Evolutionary conservation across 2,888 invertebrate species (phyloP).

Genomic region (Agonopterix subpropinquella): DNA sequence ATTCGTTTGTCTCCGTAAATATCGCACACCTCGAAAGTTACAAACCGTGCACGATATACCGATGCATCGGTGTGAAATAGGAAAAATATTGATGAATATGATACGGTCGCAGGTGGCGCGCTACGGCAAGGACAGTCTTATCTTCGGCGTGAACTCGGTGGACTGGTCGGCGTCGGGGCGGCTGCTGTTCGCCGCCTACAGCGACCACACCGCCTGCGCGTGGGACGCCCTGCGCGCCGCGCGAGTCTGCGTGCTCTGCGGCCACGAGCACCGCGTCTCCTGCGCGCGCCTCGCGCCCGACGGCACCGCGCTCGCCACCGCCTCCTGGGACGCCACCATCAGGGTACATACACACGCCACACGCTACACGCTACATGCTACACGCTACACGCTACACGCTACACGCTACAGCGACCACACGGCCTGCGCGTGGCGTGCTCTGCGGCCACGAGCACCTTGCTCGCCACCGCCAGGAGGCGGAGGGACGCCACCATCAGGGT

Average conservation of each 20-base stretch:
- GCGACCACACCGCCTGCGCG: conserved; percentile 98
- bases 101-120: conserved; percentile 81
- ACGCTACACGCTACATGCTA: conserved; percentile 76
- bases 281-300: conserved; percentile 94
- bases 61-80: no score
- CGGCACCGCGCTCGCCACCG: conserved; percentile 95
- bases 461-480: no score
- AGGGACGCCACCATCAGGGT: no score
- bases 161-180: conserved; percentile 98
- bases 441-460: no score
- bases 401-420: no score
- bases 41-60: no score
- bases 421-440: no score
- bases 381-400: no score
- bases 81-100: no score
- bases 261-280: conserved; percentile 94
- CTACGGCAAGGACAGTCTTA: conserved; percentile 91
- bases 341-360: conserved; percentile 79
- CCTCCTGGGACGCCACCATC: conserved; percentile 81
- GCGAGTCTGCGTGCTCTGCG: conserved; percentile 91
- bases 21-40: no score
- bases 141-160: conserved; percentile 95
- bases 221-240: conserved; percentile 98
- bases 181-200: conserved; percentile 97
- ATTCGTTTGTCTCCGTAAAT: no score